Evolutionary conservation across 2,113 vertebrate genomes (phyloP).

Genomic region (Hyaena hyaena): DNA sequence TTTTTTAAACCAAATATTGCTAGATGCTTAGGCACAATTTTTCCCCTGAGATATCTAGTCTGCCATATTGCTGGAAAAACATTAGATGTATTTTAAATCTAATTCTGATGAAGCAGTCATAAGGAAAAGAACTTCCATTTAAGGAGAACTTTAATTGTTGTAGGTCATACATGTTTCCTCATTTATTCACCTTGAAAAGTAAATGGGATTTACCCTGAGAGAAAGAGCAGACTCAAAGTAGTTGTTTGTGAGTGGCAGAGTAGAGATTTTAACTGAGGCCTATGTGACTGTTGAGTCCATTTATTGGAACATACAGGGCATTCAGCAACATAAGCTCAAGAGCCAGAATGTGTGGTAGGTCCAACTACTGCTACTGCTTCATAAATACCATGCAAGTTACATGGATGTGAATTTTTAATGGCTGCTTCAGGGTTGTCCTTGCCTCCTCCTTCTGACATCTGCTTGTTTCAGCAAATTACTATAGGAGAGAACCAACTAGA

Average conservation of each 20-base stretch:
- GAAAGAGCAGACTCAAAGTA: not conserved
- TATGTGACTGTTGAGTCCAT: not conserved
- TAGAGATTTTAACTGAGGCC: not conserved
- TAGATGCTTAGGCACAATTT: not conserved
- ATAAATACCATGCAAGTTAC: not conserved
- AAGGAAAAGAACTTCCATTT: not conserved
- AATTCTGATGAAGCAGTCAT: not conserved
- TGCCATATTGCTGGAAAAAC: not conserved
- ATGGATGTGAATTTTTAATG: not conserved
- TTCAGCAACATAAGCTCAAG: not conserved
- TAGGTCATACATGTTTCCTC: not conserved
- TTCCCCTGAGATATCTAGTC: not conserved
- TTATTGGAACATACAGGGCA: not conserved
- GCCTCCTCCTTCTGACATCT: not conserved
- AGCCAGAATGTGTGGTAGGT: not conserved
- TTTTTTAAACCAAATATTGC: not conserved
- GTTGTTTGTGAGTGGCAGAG: not conserved
- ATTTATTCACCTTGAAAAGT: not conserved
- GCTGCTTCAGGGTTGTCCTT: not conserved
- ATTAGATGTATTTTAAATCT: conserved; percentile 7
- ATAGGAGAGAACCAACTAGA: not conserved
- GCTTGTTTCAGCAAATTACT: not conserved
- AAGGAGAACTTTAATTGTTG: not conserved
- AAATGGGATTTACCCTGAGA: not conserved
- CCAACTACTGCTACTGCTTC: not conserved